Percentiles rank a stretch among this genome's conserved stretches.
Conservation (phyloP, 2,888 invertebrate genomes). For the Tuta absoluta region DNA sequence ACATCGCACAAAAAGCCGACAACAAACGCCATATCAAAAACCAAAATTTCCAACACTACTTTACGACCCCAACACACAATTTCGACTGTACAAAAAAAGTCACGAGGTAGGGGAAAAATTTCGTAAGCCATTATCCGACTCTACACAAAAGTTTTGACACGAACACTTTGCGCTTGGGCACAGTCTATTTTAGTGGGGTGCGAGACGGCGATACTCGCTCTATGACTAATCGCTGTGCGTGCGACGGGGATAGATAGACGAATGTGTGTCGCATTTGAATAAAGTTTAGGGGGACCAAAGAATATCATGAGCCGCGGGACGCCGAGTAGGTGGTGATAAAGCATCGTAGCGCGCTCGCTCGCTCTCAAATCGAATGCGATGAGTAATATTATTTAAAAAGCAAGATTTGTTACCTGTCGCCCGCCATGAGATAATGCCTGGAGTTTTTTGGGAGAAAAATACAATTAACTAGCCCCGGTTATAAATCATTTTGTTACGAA, state of each 20-base stretch:
- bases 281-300: slow-evolving; percentile 79
- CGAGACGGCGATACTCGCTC: slow-evolving; percentile 65
- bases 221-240: slow-evolving; percentile 56
- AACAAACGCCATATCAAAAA: slow-evolving; percentile 66
- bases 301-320: slow-evolving; percentile 74
- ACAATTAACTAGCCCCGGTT: slow-evolving; percentile 75
- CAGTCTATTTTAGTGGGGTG: slow-evolving; percentile 78
- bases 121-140: slow-evolving; percentile 77
- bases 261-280: slow-evolving; percentile 77
- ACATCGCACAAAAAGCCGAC: slow-evolving; percentile 59
- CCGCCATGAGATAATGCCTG: slow-evolving; percentile 73
- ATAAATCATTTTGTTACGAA: slow-evolving; percentile 72
- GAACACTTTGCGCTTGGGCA: slow-evolving; percentile 81
- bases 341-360: slow-evolving; percentile 74
- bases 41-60: slow-evolving; percentile 74
- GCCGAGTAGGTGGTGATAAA: slow-evolving; percentile 82
- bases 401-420: slow-evolving; percentile 81
- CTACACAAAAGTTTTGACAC: slow-evolving; percentile 80
- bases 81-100: slow-evolving; percentile 77
- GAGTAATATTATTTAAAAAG: slow-evolving; percentile 81
- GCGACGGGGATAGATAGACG: slow-evolving; percentile 68
- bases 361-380: slow-evolving; percentile 80
- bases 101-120: slow-evolving; percentile 79
- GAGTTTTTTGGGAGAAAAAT: slow-evolving; percentile 75
- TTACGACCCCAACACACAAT: slow-evolving; percentile 73